Conservation (phyloP, 30 jellyfish, hydroid and myxozoan genomes). For the Cassiopea andromeda region DNA sequence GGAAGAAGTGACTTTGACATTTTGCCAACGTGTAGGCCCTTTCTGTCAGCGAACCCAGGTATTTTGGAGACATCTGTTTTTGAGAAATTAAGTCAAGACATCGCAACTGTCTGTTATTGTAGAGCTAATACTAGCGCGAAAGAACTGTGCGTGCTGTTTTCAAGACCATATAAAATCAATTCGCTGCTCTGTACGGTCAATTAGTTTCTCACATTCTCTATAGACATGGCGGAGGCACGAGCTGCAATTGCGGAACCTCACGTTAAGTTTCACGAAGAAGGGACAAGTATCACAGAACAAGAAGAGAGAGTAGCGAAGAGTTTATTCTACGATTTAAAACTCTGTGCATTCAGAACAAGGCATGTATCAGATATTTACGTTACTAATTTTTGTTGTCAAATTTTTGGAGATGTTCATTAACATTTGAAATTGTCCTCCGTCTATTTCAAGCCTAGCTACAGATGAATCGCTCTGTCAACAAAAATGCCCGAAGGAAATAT, state of each 20-base stretch:
- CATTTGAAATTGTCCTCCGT: no score
- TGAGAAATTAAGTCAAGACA: no score
- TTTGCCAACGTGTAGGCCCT: no score
- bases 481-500: no score
- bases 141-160: not conserved
- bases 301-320: constrained; percentile 92
- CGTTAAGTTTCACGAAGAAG: constrained; percentile 92
- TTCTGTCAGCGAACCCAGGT: no score
- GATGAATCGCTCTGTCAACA: no score
- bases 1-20: not conserved
- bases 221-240: constrained; percentile 95
- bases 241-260: constrained; percentile 95
- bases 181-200: not conserved
- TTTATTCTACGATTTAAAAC: constrained; percentile 72
- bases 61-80: no score
- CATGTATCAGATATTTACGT: constrained; percentile 13
- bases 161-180: not conserved
- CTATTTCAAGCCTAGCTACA: no score
- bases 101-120: no score
- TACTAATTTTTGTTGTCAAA: no score
- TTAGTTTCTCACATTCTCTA: not conserved
- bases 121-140: no score
- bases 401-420: no score
- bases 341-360: constrained; percentile 96
- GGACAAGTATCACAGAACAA: constrained; percentile 91